Conservation (phyloP, 2,888 invertebrate genomes). For the Dermolepida albohirtum region DNA sequence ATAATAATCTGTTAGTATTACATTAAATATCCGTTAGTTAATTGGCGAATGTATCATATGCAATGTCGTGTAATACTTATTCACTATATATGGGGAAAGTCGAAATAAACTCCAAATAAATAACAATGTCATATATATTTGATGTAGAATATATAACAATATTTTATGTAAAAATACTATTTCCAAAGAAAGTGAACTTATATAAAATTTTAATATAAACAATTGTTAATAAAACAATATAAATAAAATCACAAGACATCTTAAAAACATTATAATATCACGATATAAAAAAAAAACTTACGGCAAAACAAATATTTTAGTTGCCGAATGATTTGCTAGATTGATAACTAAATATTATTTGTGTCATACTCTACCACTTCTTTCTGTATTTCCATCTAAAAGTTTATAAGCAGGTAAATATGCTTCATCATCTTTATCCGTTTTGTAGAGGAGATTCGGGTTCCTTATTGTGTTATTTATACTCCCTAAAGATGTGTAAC, state of each 20-base stretch:
- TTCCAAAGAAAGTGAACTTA: not conserved
- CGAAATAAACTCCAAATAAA: conserved; percentile 1
- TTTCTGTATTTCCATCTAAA: conserved; percentile 71
- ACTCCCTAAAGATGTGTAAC: conserved; percentile 92
- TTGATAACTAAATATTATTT: conserved; percentile 8
- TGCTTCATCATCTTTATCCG: conserved; percentile 64
- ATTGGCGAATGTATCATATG: no score
- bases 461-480: conserved; percentile 84
- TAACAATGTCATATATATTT: conserved; percentile 7
- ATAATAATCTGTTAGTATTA: no score
- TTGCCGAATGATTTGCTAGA: conserved; percentile 25
- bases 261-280: conserved; percentile 10
- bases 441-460: conserved; percentile 77
- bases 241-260: not conserved
- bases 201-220: not conserved
- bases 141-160: conserved; percentile 6
- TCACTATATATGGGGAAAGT: not conserved
- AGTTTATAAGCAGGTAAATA: conserved; percentile 83
- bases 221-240: not conserved
- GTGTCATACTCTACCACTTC: conserved; percentile 68
- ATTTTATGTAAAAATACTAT: not conserved
- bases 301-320: conserved; percentile 6
- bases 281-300: conserved; percentile 18
- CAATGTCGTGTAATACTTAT: no score
- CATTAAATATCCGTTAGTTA: no score